Conservation (phyloP, 2,888 invertebrate species). For the Emmelina monodactyla region DNA sequence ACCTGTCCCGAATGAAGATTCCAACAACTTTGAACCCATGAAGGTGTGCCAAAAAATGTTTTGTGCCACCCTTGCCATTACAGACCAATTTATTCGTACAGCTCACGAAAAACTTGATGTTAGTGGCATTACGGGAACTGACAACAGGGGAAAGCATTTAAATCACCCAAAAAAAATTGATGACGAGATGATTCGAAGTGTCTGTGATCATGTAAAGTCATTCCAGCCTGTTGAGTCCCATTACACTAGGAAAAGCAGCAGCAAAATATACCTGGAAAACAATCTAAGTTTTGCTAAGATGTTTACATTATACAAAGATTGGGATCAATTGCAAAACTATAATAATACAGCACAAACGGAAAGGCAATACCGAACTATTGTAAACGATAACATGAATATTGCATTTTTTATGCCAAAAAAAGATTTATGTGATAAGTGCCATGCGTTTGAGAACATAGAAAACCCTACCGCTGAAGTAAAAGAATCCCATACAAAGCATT, state of each 20-base stretch:
- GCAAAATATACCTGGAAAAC: constrained; percentile 11
- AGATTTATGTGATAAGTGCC: constrained; percentile 12
- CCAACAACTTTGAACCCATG: too few relatives aligned
- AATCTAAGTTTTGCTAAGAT: constrained; percentile 12
- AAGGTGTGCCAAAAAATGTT: too few relatives aligned
- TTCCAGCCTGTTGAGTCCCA: constrained; percentile 3
- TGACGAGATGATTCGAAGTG: too few relatives aligned
- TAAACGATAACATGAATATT: constrained; percentile 11
- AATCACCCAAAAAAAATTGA: too few relatives aligned
- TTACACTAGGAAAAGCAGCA: constrained; percentile 1
- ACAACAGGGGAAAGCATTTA: too few relatives aligned
- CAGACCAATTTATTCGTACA: too few relatives aligned
- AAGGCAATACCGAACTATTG: constrained; percentile 13
- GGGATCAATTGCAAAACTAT: constrained; percentile 11
- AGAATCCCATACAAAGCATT: constrained; percentile 5
- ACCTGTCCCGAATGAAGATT: too few relatives aligned
- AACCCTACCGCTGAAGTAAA: constrained; percentile 5
- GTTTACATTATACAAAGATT: constrained; percentile 13
- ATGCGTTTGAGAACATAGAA: constrained; percentile 6
- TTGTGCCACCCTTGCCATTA: too few relatives aligned
- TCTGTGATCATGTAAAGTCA: constrained; percentile 2
- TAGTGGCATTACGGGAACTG: too few relatives aligned
- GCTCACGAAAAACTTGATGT: too few relatives aligned
- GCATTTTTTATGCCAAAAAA: constrained; percentile 11
- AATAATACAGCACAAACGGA: constrained; percentile 8